These are phyloP conservation scores for Empidonax traillii DNA, from an alignment of 2,113 vertebrate genomes.

Conservation along the genomic window DNA sequence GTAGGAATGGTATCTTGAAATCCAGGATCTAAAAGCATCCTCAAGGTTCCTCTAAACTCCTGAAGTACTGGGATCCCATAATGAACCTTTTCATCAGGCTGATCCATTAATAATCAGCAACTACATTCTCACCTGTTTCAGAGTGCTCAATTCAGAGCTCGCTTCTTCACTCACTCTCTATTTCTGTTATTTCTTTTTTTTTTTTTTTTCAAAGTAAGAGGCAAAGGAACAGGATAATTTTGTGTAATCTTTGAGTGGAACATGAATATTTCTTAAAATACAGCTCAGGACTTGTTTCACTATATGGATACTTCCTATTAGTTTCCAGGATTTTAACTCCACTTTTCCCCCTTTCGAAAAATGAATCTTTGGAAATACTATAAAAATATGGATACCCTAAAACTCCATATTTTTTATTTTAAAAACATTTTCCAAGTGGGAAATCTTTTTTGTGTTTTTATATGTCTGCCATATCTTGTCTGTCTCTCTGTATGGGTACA, in stretches of 20 bases:
- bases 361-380: neutral
- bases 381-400: neutral
- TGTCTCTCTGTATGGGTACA: neutral
- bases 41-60: neutral
- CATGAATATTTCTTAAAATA: neutral
- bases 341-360: neutral
- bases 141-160: neutral
- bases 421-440: neutral
- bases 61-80: neutral
- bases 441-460: neutral
- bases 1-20: neutral
- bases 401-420: neutral
- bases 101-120: neutral
- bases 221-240: neutral
- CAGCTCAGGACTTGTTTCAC: neutral
- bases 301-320: neutral
- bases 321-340: neutral
- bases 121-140: neutral
- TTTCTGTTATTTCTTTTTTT: neutral
- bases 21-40: neutral
- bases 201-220: neutral
- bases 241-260: neutral
- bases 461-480: neutral
- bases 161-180: neutral
- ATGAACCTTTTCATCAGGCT: neutral